A percentile compares a stretch with the other conserved stretches of the same genome.
These are phyloP conservation scores for Sebastes oblongus DNA, from an alignment of 2,797 vertebrate genomes.

Conservation along the genomic window DNA sequence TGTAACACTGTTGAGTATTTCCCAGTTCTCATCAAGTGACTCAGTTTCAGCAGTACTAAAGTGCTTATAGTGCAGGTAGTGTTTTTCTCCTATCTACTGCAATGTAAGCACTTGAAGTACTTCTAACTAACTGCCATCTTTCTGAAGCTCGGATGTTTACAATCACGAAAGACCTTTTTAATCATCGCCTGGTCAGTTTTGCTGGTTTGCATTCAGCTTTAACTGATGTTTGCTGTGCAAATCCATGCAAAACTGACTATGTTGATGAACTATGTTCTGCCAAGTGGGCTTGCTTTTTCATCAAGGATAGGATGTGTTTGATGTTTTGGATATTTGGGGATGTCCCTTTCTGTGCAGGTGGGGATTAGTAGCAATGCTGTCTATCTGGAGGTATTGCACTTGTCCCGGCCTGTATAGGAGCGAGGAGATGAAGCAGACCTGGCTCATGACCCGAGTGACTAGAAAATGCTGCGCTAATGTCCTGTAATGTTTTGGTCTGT, in stretches of 20 bases:
- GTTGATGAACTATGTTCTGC: conserved; percentile 77
- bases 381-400: conserved; percentile 96
- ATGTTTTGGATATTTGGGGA: conserved; percentile 16
- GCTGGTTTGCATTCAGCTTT: conserved; percentile 99
- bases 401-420: conserved; percentile 99
- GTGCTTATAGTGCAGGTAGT: conserved; percentile 99
- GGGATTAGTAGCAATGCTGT: conserved; percentile 99
- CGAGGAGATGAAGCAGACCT: conserved; percentile 80
- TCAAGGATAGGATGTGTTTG: neutral
- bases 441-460: neutral
- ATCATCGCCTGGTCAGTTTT: conserved; percentile 93
- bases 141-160: neutral
- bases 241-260: conserved; percentile 99
- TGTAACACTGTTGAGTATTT: neutral
- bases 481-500: neutral
- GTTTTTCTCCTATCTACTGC: conserved; percentile 93
- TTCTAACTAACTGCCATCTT: conserved; percentile 84
- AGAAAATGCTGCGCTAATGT: neutral
- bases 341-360: conserved; percentile 95
- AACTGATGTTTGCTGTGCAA: conserved; percentile 93
- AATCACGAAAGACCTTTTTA: neutral
- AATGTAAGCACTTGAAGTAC: conserved; percentile 99
- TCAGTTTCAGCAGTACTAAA: conserved; percentile 94
- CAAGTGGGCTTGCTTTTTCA: neutral
- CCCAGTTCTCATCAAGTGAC: conserved; percentile 11